Base-by-base conservation (phyloP, 2,113 vertebrate species). In the Cnemophilus loriae region DNA sequence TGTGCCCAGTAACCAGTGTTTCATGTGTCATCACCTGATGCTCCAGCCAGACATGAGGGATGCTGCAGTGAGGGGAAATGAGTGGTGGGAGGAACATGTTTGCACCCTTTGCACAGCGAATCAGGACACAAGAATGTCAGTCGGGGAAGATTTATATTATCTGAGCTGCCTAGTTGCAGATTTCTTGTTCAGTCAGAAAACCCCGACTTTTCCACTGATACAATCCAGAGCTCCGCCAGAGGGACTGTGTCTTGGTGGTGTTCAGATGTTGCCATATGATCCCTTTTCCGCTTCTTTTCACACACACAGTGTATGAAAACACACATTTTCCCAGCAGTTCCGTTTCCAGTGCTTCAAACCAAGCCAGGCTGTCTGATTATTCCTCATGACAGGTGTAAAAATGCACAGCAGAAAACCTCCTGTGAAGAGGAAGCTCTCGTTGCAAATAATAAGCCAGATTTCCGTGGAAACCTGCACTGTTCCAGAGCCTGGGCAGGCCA, bases 391-490 rank as follows among this genome's bases (percentile, higher is more conserved):
- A 17, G 53, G 64, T 94, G 85, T 90, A 93, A 77, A 96, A 96
- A 63, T 56, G 84, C 92, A 60, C n/a, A 50, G 94, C 73, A 97
- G 87, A 89, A 97, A 96, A 95, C 92, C 90, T 93, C 91, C 56
- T 78, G 84, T 50, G 83, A 87, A 90, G 56, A 61, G 82, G 12
- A 64, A 91, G 33, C 70, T 97, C 89, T 93, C 61, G 15, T 90
- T 95, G 93, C 89, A 87, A 60, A 64, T 87, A 89, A 96, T 14
- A 18, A 96, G 47, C 53, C 49, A 52, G 70, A 73, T 77, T 97
- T 96, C 91, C 1, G 16, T 35, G 49, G 73, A 96, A 87, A 46
- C 33, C 92, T 77, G 82, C 13, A 39, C 60, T 11, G 15, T 28
- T 55, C 10, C 77, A 73, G 81, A 73, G 30, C 59, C 41, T 6